A percentile compares a stretch with the other conserved stretches of the same genome.
phyloP scores from a whole-genome alignment of 2,113 vertebrate species.

The Phasianus colchicus region DNA sequence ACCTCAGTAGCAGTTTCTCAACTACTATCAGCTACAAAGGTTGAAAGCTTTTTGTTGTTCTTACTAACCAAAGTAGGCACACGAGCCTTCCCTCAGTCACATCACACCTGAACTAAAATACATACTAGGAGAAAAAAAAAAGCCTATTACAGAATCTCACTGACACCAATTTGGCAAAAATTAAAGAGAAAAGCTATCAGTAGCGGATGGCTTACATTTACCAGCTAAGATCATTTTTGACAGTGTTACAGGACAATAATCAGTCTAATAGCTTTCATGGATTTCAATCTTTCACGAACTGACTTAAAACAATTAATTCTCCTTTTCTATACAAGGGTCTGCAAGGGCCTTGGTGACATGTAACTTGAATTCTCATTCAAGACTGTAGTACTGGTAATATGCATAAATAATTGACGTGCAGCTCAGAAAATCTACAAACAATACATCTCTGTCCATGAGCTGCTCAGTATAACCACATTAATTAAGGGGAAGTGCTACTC shows the following conservation, averaged over 20 bases:
- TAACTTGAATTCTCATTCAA: background rate
- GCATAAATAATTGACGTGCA: background rate
- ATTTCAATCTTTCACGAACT: constrained; percentile 34
- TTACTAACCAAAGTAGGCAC: background rate
- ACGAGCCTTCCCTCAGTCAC: background rate
- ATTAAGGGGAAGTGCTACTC: background rate
- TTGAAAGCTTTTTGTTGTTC: background rate
- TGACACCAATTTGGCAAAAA: constrained; percentile 33
- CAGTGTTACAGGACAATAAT: constrained; percentile 37
- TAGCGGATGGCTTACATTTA: background rate
- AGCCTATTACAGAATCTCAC: background rate
- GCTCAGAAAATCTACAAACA: background rate
- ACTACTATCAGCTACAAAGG: background rate
- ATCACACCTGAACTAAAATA: background rate
- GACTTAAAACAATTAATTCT: constrained; percentile 56
- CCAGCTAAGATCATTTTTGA: constrained; percentile 56
- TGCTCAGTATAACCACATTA: background rate
- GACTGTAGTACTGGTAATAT: background rate
- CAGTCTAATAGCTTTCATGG: constrained; percentile 48
- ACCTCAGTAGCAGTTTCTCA: background rate
- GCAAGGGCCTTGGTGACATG: background rate
- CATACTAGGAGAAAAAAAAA: background rate
- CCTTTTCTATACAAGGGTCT: constrained; percentile 18
- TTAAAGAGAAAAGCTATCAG: constrained; percentile 51
- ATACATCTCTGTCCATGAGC: background rate